Evolutionary conservation across 92 coral and sea anemone genomes (phyloP).

Genomic region (Blastomussa wellsi): DNA sequence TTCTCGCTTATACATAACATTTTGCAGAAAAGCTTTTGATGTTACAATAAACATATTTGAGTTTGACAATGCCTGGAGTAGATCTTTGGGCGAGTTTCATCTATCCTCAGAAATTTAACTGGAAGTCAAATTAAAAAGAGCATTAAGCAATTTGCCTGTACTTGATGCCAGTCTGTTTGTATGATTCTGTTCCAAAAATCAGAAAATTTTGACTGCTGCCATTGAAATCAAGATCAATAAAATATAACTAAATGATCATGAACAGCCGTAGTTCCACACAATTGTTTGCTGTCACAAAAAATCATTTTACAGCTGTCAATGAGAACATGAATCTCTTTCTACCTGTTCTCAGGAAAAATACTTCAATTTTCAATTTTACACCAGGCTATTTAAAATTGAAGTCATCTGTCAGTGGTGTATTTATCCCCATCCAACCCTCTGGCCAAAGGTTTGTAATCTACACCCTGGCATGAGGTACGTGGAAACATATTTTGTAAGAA

Average conservation of each 20-base stretch:
- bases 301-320: background rate
- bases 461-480: slow-evolving; percentile 5
- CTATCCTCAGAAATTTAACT: no score
- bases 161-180: background rate
- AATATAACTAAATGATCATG: no score
- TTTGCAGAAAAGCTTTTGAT: no score
- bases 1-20: no score
- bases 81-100: no score
- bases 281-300: background rate
- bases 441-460: background rate
- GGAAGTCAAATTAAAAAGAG: background rate
- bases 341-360: no score
- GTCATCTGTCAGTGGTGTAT: background rate
- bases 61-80: no score
- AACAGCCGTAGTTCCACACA: no score
- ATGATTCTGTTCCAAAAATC: background rate
- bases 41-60: no score
- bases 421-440: background rate
- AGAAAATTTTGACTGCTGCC: background rate
- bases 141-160: background rate
- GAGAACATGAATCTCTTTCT: background rate
- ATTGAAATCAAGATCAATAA: no score
- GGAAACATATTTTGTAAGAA: background rate
- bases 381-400: background rate
- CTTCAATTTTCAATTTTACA: no score